A percentile compares a stretch with the other conserved stretches of the same genome.
phyloP scores from a whole-genome alignment of 2,113 vertebrate genomes.

The Pterophyllum scalare region DNA sequence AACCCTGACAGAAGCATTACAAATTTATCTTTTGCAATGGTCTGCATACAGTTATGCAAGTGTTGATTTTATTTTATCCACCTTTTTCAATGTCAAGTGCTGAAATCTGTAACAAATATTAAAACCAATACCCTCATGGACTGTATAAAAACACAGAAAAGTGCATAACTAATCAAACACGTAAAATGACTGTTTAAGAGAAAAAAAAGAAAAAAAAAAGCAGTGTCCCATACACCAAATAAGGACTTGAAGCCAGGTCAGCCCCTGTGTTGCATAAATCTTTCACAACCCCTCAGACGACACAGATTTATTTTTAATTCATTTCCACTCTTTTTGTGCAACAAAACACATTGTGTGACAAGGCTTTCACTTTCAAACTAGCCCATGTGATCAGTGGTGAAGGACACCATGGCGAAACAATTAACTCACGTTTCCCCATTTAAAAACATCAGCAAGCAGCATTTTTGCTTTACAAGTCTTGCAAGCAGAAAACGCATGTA shows the following conservation, averaged over 20 bases:
- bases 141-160: background rate
- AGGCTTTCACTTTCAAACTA: background rate
- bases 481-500: background rate
- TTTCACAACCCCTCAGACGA: conserved; percentile 25
- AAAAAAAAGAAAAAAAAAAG: background rate
- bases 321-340: background rate
- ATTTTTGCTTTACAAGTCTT: background rate
- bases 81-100: background rate
- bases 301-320: conserved; percentile 4
- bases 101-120: background rate
- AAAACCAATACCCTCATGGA: background rate
- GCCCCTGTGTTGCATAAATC: background rate
- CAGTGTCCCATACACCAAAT: background rate
- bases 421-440: background rate
- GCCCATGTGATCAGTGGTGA: background rate
- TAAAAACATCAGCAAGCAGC: background rate
- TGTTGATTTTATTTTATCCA: background rate
- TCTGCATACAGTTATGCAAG: background rate
- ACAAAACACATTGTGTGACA: background rate
- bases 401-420: conserved; percentile 12
- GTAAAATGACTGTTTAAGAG: background rate
- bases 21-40: background rate
- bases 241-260: conserved; percentile 7
- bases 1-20: background rate
- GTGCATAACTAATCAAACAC: background rate